These are phyloP conservation scores for Troides helena DNA, from an alignment of 2,888 invertebrate genomes.

Conservation along the genomic window DNA sequence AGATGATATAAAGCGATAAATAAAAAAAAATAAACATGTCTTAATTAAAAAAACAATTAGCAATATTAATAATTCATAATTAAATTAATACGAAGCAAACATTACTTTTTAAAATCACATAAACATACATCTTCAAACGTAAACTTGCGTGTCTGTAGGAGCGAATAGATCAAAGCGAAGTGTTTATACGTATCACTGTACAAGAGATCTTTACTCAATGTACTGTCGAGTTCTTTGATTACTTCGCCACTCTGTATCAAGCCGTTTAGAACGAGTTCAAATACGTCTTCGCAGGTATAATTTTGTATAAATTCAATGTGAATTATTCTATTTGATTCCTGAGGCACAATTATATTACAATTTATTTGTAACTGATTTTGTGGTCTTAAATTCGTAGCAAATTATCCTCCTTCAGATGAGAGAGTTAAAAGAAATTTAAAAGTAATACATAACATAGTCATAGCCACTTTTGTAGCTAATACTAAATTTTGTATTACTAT, in stretches of 20 bases:
- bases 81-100: background rate
- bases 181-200: background rate
- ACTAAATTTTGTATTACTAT: no score
- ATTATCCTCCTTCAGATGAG: no score
- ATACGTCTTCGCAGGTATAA: background rate
- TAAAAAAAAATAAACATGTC: background rate
- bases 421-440: no score
- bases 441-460: no score
- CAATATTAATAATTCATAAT: background rate
- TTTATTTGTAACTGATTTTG: no score
- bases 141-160: background rate
- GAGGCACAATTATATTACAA: no score
- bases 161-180: background rate
- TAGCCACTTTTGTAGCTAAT: no score
- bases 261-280: background rate
- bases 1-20: background rate
- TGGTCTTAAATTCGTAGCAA: no score
- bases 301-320: no score
- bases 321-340: no score
- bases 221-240: constrained; percentile 15
- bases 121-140: background rate
- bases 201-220: constrained; percentile 2
- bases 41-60: background rate
- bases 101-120: background rate
- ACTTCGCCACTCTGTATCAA: constrained; percentile 14